A percentile compares a stretch with the other conserved stretches of the same genome.
These are phyloP conservation scores for Dryobotodes eremita DNA, from an alignment of 2,888 invertebrate species.

Conservation along the genomic window DNA sequence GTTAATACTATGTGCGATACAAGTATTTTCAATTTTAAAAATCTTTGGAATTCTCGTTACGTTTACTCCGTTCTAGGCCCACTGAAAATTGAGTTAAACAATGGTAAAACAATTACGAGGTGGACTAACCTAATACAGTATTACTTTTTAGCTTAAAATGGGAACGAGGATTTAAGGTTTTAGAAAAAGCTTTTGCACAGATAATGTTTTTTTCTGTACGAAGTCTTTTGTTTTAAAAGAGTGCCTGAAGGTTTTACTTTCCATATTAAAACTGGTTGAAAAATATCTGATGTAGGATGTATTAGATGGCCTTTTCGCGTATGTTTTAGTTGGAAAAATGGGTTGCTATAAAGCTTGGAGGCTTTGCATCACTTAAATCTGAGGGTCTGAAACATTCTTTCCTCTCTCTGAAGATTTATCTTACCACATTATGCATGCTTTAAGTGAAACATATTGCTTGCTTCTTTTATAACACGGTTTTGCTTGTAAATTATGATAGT, in stretches of 20 bases:
- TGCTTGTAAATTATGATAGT: background rate
- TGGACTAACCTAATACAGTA: background rate
- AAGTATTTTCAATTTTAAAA: background rate
- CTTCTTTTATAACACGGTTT: background rate
- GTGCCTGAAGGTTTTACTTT: background rate
- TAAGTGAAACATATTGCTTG: constrained; percentile 9
- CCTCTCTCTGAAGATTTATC: constrained; percentile 36
- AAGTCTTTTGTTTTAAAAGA: background rate
- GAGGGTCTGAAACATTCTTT: constrained; percentile 33
- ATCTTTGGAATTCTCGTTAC: background rate
- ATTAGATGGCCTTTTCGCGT: background rate
- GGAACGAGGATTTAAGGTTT: background rate
- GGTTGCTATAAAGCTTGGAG: constrained; percentile 34
- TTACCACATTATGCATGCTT: constrained; percentile 1
- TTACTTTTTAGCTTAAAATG: background rate
- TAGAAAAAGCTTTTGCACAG: background rate
- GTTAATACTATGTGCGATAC: background rate
- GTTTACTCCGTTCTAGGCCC: background rate
- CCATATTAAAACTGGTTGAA: background rate
- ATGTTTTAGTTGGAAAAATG: constrained; percentile 45
- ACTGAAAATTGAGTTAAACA: background rate
- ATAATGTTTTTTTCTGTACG: background rate
- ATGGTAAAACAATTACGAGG: background rate
- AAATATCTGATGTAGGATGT: constrained; percentile 15
- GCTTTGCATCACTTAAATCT: constrained; percentile 48